Evolutionary conservation across 2,888 invertebrate genomes (phyloP).

Genomic region (Cantharis lateralis): DNA sequence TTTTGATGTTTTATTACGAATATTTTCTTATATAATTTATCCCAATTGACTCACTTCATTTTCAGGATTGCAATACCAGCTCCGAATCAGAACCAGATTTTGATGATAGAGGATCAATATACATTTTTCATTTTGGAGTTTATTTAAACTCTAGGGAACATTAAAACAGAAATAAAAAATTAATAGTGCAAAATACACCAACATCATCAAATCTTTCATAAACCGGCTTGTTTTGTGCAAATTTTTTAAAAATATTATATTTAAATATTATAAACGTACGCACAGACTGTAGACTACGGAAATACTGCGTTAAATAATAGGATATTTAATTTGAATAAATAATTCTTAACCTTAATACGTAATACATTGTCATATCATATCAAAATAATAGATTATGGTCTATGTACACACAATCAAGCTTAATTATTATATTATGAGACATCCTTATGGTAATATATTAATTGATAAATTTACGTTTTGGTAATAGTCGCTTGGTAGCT

Average conservation of each 20-base stretch:
- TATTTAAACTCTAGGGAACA: too few relatives aligned
- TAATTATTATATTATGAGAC: neutral
- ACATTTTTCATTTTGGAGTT: too few relatives aligned
- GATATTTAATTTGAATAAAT: neutral
- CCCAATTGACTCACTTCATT: neutral
- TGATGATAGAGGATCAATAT: neutral
- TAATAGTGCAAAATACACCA: neutral
- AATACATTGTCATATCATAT: neutral
- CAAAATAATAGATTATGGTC: neutral
- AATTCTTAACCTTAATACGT: neutral
- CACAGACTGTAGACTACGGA: too few relatives aligned
- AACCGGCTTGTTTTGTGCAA: too few relatives aligned
- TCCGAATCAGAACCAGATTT: neutral
- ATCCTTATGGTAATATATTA: neutral
- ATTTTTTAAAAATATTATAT: too few relatives aligned
- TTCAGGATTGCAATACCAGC: neutral
- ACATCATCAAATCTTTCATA: neutral
- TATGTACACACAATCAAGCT: neutral
- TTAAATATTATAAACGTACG: too few relatives aligned
- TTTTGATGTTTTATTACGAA: neutral
- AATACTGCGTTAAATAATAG: neutral
- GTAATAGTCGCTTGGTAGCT: neutral
- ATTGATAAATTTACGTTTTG: neutral
- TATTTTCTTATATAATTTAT: too few relatives aligned
- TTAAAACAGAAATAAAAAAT: neutral